A percentile compares a stretch with the other conserved stretches of the same genome.
Evolutionary conservation across 2,888 invertebrate species (phyloP).

Genomic region (Phragmatobia fuliginosa): DNA sequence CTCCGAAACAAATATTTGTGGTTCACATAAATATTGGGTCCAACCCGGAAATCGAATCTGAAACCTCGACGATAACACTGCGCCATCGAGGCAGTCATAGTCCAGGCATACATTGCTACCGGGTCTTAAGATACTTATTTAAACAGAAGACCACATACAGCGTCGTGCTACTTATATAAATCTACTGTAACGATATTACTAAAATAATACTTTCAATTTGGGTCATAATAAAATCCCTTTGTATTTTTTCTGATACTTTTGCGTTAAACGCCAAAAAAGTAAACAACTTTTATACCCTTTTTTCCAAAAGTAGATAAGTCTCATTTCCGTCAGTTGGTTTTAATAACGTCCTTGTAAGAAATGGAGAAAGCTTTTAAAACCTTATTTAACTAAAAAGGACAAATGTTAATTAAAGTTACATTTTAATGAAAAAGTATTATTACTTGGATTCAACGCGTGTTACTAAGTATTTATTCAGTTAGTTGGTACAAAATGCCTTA

Average conservation of each 20-base stretch:
- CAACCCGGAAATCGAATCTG: too few relatives aligned
- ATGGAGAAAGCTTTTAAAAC: neutral
- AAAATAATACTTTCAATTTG: neutral
- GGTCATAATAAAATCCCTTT: neutral
- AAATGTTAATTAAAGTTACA: conserved; percentile 10
- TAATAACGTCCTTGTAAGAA: neutral
- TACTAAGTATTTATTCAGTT: neutral
- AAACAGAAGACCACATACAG: neutral
- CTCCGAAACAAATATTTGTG: too few relatives aligned
- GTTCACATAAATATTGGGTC: too few relatives aligned
- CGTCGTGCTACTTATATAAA: neutral
- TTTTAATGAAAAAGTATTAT: conserved; percentile 1
- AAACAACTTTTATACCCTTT: neutral
- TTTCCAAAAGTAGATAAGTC: neutral
- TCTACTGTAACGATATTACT: neutral
- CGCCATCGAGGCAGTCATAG: too few relatives aligned
- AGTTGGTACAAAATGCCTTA: neutral
- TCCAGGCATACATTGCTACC: neutral
- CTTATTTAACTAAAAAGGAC: neutral
- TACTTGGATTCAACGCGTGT: neutral
- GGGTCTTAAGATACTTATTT: neutral
- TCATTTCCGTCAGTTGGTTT: conserved; percentile 5
- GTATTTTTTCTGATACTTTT: neutral
- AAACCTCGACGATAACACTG: too few relatives aligned
- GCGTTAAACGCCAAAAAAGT: neutral